phyloP scores from a whole-genome alignment of 2,797 vertebrate genomes.

The Coreius guichenoti region DNA sequence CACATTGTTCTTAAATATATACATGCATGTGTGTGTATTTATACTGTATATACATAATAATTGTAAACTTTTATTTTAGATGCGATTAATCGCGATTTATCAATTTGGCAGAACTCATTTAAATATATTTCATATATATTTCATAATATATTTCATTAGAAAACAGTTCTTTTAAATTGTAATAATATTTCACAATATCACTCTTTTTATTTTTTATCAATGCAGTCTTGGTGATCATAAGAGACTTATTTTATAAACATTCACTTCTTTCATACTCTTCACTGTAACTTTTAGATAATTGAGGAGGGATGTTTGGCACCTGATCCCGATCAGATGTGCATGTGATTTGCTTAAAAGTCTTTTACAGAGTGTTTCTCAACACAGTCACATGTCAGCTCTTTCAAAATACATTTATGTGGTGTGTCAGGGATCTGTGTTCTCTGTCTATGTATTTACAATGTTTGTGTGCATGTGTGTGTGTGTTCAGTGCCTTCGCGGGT shows the following conservation, averaged over 20 bases:
- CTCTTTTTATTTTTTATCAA: not conserved
- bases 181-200: not conserved
- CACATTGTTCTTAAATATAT: too few species aligned
- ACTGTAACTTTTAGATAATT: not conserved
- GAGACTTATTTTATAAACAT: not conserved
- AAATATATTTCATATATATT: not conserved
- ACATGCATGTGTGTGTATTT: too few species aligned
- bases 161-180: not conserved
- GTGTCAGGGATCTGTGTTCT: slow-evolving; percentile 4
- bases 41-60: too few species aligned
- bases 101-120: too few species aligned
- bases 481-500: slow-evolving; percentile 59
- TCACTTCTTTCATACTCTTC: not conserved
- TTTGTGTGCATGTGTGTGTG: slow-evolving; percentile 15
- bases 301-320: slow-evolving; percentile 4
- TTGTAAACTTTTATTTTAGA: too few species aligned
- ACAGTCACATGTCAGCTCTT: slow-evolving; percentile 26
- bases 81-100: too few species aligned
- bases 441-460: not conserved
- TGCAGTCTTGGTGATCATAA: not conserved
- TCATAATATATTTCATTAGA: too few species aligned
- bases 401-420: slow-evolving; percentile 7
- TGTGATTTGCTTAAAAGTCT: slow-evolving; percentile 9
- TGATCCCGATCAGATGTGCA: slow-evolving; percentile 14
- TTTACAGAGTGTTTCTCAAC: slow-evolving; percentile 19